Base-by-base conservation (phyloP, 1,140 invertebrate genomes). In the Ostrea edulis region DNA sequence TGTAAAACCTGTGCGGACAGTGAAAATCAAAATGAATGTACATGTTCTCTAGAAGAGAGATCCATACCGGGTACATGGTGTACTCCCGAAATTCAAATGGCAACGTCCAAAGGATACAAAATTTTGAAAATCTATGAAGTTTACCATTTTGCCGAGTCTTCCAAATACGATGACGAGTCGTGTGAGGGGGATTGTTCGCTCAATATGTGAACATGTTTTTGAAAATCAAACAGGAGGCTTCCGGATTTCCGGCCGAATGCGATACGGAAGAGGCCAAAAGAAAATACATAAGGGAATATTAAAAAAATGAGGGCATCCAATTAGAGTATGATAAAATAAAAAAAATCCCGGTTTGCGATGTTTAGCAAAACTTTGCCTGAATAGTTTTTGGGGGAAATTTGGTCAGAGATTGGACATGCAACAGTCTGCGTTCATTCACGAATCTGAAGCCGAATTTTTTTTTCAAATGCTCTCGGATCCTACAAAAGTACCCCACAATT, bases 121-220 rank as follows among this genome's bases (percentile, higher is more conserved):
- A 91, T 95, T 55, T 3, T 93, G 3, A 85, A 93, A n/a, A 91
- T 95, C 14, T 92, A 90, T 68, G 94, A 95, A 90, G 91, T 95
- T 11, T 95, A 94, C 92, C 88, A 94, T 58, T 92, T 82, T 52
- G 62, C 84, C 8, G 88, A 90, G 25, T 87, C 85, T 0, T 95
- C 93, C 92, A 62, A 90, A 22, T 94, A 93, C 88, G 77, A 82
- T 44, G 53, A 52, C 20, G 22, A 53, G 17, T 54, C 84, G 2
- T 52, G 82, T 82, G n/a, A 85, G 54, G 52, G 84, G 85, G 81
- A 17, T 29, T 92, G 8, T 88, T 88, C 54, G n/a, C 87, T 20
- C 53, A 85, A 52, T 88, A 88, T n/a, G 84, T 86, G 7, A 88
- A 85, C 22, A 54, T 86, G 71, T 88, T 86, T 25, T 52, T 88